Base-by-base conservation (phyloP, 2,888 invertebrate genomes). In the Harpalus rubripes region DNA sequence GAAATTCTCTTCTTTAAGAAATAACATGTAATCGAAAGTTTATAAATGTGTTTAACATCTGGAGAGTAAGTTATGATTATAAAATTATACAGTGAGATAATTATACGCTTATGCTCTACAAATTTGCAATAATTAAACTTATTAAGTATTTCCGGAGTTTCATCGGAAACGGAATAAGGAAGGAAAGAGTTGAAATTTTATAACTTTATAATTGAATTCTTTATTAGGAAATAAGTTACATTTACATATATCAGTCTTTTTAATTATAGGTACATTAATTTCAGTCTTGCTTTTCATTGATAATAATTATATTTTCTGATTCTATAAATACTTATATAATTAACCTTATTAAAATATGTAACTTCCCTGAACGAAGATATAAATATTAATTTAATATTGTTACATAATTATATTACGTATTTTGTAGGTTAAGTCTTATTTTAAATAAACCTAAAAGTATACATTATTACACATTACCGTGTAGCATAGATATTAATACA, bases 171-270 rank as follows among this genome's bases (percentile, higher is more conserved):
- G 44, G 72, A 44, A 74, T 12, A 44, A 41, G 72, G 44, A 74
- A 74, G 41, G n/a, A 44, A 41, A 74, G 8, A 7, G 1, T 32
- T 63, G 10, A 16, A 63, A 8, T 15, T 15, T 7, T 32, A 39
- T 68, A 39, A 68, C n/a, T 68, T 39, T n/a, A 41, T 44, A 74
- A 74, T 72, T 74, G 41, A 52, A 74, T 74, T 74, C 10, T 74
- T 74, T 44, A 7, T 74, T 12, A 44, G 10, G 44, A 72, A 74
- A 74, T 74, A 74, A 44, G 12, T 44, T 44, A 74, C 12, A 74
- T 74, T 15, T n/a, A 39, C n/a, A 39, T 68, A 39, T 39, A 0
- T 68, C 68, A 68, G 68, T 39, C 68, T 68, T 32, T 3, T 32
- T 32, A 32, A 32, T 32, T 32, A 32, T 32, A 32, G 32, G 32